Base-by-base conservation (phyloP, 1,140 invertebrate genomes). In the Lasioglossum baleicum region DNA sequence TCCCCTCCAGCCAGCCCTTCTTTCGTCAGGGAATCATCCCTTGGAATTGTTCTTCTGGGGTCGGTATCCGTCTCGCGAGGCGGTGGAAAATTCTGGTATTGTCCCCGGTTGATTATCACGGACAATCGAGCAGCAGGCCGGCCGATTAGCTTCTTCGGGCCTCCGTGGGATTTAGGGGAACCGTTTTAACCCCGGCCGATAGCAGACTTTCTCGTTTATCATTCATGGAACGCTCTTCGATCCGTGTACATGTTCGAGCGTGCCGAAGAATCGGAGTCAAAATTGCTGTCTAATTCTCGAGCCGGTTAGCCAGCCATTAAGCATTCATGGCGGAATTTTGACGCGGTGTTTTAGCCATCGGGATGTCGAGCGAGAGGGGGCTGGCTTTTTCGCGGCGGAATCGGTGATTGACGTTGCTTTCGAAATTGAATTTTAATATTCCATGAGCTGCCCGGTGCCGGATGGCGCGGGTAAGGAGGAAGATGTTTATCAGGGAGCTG, bases 221-320 rank as follows among this genome's bases (percentile, higher is more conserved):
- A 80, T 80, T 80, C 72, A 74, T 74, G 78, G 44, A 53, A 63
- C 64, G 53, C 13, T 51, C 68, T 67, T 56, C 64, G 64, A 68
- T 63, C 26, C 64, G 64, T 74, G 78, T 67, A 67, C 74, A 81
- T 81, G 76, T 76, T 76, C 76, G 74, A 75, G 48, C 74, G 48
- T 22, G 17, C 5, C 60, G 79, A 64, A 48, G 64, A 81, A 75
- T 64, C 56, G 26, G 71, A 56, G 44, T 31, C 26, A 75, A 75
- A 80, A 80, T 75, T 75, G 53, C 72, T 15, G 44, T 80, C 58
- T 80, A 75, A 80, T 75, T 75, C 75, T 42, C 26, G 10, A 7
- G 44, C 11, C 35, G 42, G 64, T 75, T 75, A 80, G 69, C 76
- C 72, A 56, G 72, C 72, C 31, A 22, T 79, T 22, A 73, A 66